Percentiles rank a stretch among this genome's conserved stretches.
Conservation (phyloP, 2,113 vertebrate genomes). For the Perca flavescens region DNA sequence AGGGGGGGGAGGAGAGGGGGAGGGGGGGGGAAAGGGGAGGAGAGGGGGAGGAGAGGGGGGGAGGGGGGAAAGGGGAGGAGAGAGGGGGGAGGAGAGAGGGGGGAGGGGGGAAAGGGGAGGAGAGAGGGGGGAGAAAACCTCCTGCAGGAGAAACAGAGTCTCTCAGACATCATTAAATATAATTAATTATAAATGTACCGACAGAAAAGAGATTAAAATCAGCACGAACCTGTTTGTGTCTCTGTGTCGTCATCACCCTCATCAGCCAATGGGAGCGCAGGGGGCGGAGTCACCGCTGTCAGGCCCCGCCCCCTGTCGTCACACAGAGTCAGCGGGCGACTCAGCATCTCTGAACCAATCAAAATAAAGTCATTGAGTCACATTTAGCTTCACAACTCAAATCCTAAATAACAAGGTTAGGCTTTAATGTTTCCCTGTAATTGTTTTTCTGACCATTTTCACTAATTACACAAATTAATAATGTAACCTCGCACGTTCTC, state of each 20-base stretch:
- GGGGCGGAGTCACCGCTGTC: background rate
- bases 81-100: too few relatives aligned
- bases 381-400: too few relatives aligned
- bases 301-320: slow-evolving; percentile 12
- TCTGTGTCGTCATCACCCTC: background rate
- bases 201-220: background rate
- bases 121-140: background rate
- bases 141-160: slow-evolving; percentile 20
- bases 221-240: slow-evolving; percentile 25
- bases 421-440: too few relatives aligned
- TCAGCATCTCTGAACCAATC: slow-evolving; percentile 53
- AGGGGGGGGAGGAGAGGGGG: too few relatives aligned
- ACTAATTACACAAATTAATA: too few relatives aligned
- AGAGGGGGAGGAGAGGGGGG: too few relatives aligned
- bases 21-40: too few relatives aligned
- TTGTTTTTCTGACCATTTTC: too few relatives aligned
- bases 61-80: too few relatives aligned
- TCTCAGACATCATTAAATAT: too few relatives aligned
- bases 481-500: background rate
- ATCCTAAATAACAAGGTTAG: too few relatives aligned
- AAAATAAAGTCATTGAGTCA: background rate
- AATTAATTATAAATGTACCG: background rate
- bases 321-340: slow-evolving; percentile 15
- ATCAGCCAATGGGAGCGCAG: slow-evolving; percentile 36
- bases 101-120: too few relatives aligned